These are phyloP conservation scores for Synergus itoensis DNA, from an alignment of 2,888 invertebrate genomes.

Conservation along the genomic window DNA sequence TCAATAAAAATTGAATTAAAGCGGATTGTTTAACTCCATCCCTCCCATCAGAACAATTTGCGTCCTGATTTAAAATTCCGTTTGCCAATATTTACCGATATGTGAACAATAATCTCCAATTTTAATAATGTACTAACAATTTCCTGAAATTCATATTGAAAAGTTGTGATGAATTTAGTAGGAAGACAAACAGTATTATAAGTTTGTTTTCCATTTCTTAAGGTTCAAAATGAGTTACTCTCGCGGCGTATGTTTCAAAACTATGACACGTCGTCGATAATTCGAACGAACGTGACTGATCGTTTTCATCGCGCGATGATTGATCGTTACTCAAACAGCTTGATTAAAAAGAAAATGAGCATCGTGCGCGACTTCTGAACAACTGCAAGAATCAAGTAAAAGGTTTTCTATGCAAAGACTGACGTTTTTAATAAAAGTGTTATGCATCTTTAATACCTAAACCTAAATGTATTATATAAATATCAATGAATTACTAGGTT, in stretches of 20 bases:
- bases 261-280: slow-evolving; percentile 1
- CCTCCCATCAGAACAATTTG: no score
- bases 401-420: neutral
- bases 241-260: slow-evolving; percentile 1
- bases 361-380: neutral
- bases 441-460: neutral
- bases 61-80: no score
- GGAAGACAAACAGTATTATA: neutral
- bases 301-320: slow-evolving; percentile 17
- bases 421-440: neutral
- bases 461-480: neutral
- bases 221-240: slow-evolving; percentile 21
- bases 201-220: neutral
- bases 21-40: no score
- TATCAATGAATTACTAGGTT: no score
- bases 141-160: neutral
- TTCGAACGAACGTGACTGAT: slow-evolving; percentile 23
- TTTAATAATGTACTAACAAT: no score
- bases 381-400: neutral
- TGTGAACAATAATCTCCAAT: no score
- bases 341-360: slow-evolving; percentile 31
- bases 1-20: no score
- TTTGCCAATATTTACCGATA: no score
- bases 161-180: neutral
- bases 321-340: slow-evolving; percentile 27